Base-by-base conservation (phyloP, 92 coral and sea anemone species). In the Phenganax subtilis region DNA sequence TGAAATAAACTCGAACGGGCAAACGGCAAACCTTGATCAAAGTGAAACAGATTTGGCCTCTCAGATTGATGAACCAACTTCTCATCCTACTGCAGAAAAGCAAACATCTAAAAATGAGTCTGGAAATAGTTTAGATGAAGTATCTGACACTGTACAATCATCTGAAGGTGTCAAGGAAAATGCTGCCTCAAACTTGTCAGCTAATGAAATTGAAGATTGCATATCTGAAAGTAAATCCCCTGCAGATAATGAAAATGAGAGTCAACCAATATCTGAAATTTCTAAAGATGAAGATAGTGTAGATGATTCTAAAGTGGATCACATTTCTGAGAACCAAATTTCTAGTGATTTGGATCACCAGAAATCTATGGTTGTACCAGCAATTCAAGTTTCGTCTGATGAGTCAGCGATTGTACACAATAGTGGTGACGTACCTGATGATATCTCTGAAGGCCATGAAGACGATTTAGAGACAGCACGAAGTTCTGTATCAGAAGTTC, bases 401-500 rank as follows among this genome's bases (percentile, higher is more conserved):
- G 60, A 17, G 0, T 31, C 51, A 53, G 12, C 10, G 5, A 37
- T 37, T 11, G 54, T 51, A 31, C 12, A 57, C 0, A 69, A 79
- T 6, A 56, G 86, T 44, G 76, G 55, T 10, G 8, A 51, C 15
- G 69, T 79, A 80, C 60, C 80, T 66, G 83, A 80, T 47, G 86
- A 81, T 59, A 12, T 58, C 7, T 31, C 85, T 6, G 85, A 81
- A 12, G 29, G 67, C 55, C 70, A 71, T 25, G 87, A 80, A 30
- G 81, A 77, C 29, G 83, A 73, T 25, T 31, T 62, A 47, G 73
- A 63, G 9, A 79, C 83, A 15, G 83, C 83, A 3, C 60, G 83
- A 7, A 79, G 83, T 79, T 79, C 83, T 8, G 73, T 79, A 0
- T 79, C 83, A 44, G 88, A 82, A 64, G 61, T 76, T 57, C 86